phyloP scores from a whole-genome alignment of 1,140 invertebrate species.

The Metaphire vulgaris region DNA sequence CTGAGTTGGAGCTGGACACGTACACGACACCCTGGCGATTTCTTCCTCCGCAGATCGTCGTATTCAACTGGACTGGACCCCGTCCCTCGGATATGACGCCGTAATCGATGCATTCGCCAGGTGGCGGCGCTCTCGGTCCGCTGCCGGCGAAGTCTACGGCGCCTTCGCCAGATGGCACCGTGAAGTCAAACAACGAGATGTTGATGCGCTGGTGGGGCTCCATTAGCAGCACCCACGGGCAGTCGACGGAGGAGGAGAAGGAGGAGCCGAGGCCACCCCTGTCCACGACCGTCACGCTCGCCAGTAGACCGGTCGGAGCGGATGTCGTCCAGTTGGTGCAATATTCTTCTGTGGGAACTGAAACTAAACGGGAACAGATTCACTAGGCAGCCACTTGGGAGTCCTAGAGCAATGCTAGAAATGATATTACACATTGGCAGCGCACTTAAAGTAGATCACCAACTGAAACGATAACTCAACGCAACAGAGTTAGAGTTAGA shows the following conservation, averaged over 20 bases:
- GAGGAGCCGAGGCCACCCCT: not conserved
- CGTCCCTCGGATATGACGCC: not conserved
- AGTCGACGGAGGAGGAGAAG: too few relatives aligned
- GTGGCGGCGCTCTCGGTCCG: not conserved
- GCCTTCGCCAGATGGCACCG: not conserved
- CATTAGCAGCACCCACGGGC: conserved; percentile 9
- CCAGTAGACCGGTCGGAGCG: not conserved
- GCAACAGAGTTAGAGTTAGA: not conserved
- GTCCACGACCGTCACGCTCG: conserved; percentile 15
- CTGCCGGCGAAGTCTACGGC: not conserved
- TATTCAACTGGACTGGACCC: not conserved
- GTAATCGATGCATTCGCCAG: not conserved
- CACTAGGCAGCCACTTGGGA: too few relatives aligned
- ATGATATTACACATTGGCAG: too few relatives aligned
- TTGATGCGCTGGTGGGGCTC: conserved; percentile 18
- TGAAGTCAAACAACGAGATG: conserved; percentile 23
- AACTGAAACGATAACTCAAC: not conserved
- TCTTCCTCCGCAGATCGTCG: not conserved
- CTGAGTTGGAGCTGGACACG: not conserved
- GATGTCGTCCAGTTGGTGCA: not conserved
- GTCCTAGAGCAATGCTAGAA: too few relatives aligned
- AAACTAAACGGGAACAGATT: not conserved
- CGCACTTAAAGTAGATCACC: not conserved
- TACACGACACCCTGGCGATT: not conserved
- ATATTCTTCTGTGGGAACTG: not conserved